Evolutionary conservation across 2,888 invertebrate species (phyloP).

Genomic region (Orthonevra nobilis): DNA sequence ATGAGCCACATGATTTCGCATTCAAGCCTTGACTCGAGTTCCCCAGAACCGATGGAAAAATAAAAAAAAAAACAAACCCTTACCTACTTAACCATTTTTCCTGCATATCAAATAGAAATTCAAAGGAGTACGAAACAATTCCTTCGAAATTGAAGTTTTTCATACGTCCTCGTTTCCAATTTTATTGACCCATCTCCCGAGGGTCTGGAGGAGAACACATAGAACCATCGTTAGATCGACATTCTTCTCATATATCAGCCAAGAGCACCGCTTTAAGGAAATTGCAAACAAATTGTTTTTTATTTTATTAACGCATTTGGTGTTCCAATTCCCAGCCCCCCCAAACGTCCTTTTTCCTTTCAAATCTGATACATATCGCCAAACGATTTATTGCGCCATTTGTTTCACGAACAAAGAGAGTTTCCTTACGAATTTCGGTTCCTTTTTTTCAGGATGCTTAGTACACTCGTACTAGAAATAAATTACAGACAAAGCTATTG

Average conservation of each 20-base stretch:
- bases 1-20: too few relatives aligned
- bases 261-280: slow-evolving; percentile 54
- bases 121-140: not conserved
- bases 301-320: slow-evolving; percentile 55
- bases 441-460: not conserved
- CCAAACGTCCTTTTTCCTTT: not conserved
- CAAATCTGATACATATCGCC: slow-evolving; percentile 45
- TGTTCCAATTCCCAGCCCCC: not conserved
- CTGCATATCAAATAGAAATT: not conserved
- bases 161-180: slow-evolving; percentile 18
- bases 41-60: not conserved
- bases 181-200: slow-evolving; percentile 43
- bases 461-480: slow-evolving; percentile 41
- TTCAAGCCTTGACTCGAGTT: not conserved
- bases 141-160: not conserved
- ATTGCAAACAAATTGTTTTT: slow-evolving; percentile 58
- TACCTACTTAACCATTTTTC: not conserved
- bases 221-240: not conserved
- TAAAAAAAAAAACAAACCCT: not conserved
- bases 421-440: slow-evolving; percentile 34
- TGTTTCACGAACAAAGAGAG: slow-evolving; percentile 37
- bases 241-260: slow-evolving; percentile 38
- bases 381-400: slow-evolving; percentile 61
- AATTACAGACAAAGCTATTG: slow-evolving; percentile 46
- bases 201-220: too few relatives aligned